Conservation (phyloP, 2,113 vertebrate genomes). For the Ivindomyrus marchei region DNA sequence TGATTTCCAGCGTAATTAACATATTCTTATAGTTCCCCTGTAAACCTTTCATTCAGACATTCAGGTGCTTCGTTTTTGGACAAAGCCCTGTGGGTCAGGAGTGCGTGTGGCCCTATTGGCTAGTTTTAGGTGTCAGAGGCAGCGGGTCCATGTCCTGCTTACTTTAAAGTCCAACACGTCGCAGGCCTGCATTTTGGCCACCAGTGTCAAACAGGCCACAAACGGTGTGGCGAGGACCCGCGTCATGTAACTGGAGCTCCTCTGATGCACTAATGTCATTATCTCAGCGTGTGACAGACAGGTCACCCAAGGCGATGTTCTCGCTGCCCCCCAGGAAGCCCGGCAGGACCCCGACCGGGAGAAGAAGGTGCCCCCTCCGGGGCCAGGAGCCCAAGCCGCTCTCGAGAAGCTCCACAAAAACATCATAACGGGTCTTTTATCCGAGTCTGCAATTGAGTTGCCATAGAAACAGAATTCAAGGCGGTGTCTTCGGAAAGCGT, state of each 20-base stretch:
- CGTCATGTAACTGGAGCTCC: background rate
- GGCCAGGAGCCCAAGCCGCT: constrained; percentile 17
- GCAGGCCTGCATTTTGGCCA: background rate
- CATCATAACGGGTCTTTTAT: constrained; percentile 46
- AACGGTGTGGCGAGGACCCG: background rate
- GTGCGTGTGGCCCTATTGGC: background rate
- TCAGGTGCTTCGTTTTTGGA: background rate
- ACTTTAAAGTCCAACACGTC: background rate
- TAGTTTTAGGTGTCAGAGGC: background rate
- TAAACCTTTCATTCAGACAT: constrained; percentile 16
- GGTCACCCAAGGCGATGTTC: constrained; percentile 8
- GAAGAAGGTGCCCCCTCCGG: constrained; percentile 24
- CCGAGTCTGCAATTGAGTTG: constrained; percentile 42
- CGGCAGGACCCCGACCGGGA: constrained; percentile 25
- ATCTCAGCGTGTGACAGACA: constrained; percentile 17
- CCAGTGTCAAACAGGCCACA: background rate
- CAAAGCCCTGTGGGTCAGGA: background rate
- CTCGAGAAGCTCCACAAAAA: constrained; percentile 27
- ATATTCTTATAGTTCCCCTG: background rate
- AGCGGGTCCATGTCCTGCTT: background rate
- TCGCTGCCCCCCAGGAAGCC: constrained; percentile 3
- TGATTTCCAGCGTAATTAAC: constrained; percentile 10
- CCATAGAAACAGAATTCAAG: constrained; percentile 50
- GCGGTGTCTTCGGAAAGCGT: constrained; percentile 33
- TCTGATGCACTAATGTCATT: constrained; percentile 5